Conservation (phyloP, 1,140 invertebrate species). For the Drosophila cardini region DNA sequence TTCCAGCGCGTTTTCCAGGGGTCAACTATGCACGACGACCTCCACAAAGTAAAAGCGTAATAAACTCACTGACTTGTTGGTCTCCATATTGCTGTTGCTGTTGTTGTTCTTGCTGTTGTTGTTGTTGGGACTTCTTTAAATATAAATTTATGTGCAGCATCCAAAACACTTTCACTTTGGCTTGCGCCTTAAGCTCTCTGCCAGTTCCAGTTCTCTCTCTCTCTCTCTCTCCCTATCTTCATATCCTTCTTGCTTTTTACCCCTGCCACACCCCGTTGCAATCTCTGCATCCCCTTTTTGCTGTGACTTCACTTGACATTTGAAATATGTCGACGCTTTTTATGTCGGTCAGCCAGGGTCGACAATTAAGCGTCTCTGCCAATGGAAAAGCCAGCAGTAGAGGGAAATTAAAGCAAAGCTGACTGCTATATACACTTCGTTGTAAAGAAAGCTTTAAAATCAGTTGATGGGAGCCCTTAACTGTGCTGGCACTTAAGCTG, state of each 20-base stretch:
- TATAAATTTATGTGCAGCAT: conserved; percentile 71
- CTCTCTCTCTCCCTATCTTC: background rate
- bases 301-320: conserved; percentile 54
- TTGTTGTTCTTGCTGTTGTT: conserved; percentile 54
- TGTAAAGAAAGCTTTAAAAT: background rate
- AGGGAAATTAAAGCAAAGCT: background rate
- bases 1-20: conserved; percentile 32
- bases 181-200: conserved; percentile 41
- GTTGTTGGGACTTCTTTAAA: conserved; percentile 57
- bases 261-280: background rate
- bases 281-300: conserved; percentile 2
- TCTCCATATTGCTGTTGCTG: conserved; percentile 10
- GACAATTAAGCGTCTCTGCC: conserved; percentile 54
- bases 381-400: conserved; percentile 22
- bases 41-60: conserved; percentile 46
- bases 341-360: conserved; percentile 51
- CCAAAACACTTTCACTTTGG: conserved; percentile 64
- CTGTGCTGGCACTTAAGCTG: too few relatives aligned
- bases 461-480: too few relatives aligned
- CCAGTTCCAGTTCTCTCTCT: conserved; percentile 8
- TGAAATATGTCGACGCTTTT: conserved; percentile 72
- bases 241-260: background rate
- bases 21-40: conserved; percentile 44
- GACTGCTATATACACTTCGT: conserved; percentile 1
- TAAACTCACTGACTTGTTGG: conserved; percentile 53